Base-by-base conservation (phyloP, 2,888 invertebrate species). In the Cerceris rybyensis region DNA sequence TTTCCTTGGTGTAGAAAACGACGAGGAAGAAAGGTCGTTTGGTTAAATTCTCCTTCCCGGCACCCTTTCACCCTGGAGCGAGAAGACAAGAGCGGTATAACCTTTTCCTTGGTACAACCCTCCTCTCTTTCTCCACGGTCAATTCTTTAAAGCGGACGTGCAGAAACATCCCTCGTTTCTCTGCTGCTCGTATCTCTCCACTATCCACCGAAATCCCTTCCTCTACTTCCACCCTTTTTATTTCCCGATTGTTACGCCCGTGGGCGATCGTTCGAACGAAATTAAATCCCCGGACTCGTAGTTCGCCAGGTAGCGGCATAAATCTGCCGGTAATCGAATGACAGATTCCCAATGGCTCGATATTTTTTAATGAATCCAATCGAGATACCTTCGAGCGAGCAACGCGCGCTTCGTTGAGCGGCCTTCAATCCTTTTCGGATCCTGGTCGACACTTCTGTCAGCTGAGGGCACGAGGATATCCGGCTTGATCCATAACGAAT, bases 101-200 rank as follows among this genome's bases (percentile, higher is more conserved):
- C 70, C 69, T 68, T 61, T 54, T 58, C 46, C 55, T 57, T 64
- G 69, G 66, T 65, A 69, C 68, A 59, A 61, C 71, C 54, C 28
- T 28, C 28, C 28, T 9, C 55, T 54, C 54, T 9, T 41, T 8
- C 28, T 54, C 28, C 70, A 54, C 50, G 84, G 84, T 84, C 84
- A 72, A 84, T 84, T 70, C 85, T 82, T 82, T 82, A 84, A 84
- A 84, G 81, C 74, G 70, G 58, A 85, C 83, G 75, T 75, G 80
- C 69, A 68, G 78, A 76, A 81, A 66, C 67, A 63, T 55, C 46
- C 39, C 14, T 46, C 63, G 61, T 49, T 16, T 41, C 46, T 16
- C 39, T 13, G 55, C 42, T 14, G 46, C n/a, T 46, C 28, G 8
- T 28, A 16, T 41, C 55, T 57, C 14, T 59, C 16, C 69, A 54